phyloP scores from a whole-genome alignment of 2,797 vertebrate genomes.

The Carapus acus region DNA sequence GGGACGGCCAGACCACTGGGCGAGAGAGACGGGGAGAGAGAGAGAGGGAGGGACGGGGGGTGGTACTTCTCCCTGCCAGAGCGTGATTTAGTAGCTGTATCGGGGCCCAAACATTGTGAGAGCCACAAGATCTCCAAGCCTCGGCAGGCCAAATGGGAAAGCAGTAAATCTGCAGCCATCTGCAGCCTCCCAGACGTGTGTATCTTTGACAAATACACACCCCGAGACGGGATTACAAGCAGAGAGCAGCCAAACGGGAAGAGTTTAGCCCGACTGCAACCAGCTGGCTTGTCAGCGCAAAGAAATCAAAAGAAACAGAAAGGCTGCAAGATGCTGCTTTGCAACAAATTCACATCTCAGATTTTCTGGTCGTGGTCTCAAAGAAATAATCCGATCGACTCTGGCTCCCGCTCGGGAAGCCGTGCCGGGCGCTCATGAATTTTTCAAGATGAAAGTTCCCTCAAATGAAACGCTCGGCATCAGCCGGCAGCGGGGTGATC shows the following conservation, averaged over 20 bases:
- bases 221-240: constrained; percentile 62
- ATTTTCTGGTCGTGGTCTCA: constrained; percentile 1
- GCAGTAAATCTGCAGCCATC: constrained; percentile 74
- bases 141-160: constrained; percentile 64
- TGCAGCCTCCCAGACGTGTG: constrained; percentile 70
- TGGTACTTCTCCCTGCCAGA: constrained; percentile 56
- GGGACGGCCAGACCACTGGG: constrained; percentile 40
- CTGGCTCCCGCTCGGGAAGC: neutral
- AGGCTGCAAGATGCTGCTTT: constrained; percentile 44
- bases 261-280: constrained; percentile 61
- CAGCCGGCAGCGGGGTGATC: neutral
- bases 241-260: constrained; percentile 66
- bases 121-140: constrained; percentile 61
- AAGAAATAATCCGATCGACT: neutral
- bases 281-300: constrained; percentile 66
- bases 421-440: neutral
- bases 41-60: constrained; percentile 41
- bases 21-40: constrained; percentile 38
- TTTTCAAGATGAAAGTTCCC: constrained; percentile 4
- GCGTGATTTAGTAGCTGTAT: constrained; percentile 71
- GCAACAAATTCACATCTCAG: constrained; percentile 45
- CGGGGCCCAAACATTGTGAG: constrained; percentile 62
- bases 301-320: constrained; percentile 61
- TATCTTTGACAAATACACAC: constrained; percentile 68
- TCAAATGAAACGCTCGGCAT: constrained; percentile 2